phyloP scores from a whole-genome alignment of 2,113 vertebrate species.

The Epinephelus fuscoguttatus region DNA sequence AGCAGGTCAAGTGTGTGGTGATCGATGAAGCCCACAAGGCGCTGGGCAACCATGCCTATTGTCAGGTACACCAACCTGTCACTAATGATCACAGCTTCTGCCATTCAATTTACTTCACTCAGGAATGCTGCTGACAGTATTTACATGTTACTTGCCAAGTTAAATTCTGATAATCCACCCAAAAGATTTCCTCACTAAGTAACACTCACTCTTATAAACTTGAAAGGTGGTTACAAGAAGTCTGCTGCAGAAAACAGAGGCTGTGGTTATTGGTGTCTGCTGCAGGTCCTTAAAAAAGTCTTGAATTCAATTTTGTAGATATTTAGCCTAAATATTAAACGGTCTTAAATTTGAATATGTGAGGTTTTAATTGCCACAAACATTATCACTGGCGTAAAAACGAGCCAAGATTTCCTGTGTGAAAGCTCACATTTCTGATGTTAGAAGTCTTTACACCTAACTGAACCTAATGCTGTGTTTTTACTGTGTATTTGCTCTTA shows the following conservation, averaged over 20 bases:
- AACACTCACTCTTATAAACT: background rate
- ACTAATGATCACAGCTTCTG: background rate
- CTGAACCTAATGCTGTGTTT: no score
- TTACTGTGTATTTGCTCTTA: no score
- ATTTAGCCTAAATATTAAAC: no score
- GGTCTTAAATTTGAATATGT: no score
- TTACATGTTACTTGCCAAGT: background rate
- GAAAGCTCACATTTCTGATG: no score
- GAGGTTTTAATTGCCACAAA: no score
- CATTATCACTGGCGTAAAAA: no score
- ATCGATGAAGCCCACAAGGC: constrained; percentile 98
- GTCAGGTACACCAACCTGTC: constrained; percentile 84
- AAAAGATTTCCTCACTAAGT: background rate
- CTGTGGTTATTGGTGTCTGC: no score
- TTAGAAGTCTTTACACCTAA: no score
- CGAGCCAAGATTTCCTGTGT: no score
- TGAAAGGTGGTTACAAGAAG: background rate
- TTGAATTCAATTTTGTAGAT: no score
- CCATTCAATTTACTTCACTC: background rate
- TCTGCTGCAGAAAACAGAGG: background rate
- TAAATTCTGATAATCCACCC: background rate
- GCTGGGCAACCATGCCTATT: constrained; percentile 96
- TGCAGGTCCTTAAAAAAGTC: no score
- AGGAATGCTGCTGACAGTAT: background rate
- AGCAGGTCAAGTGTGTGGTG: constrained; percentile 92